Evolutionary conservation across 2,888 invertebrate species (phyloP).

Genomic region (Tillus elongatus): DNA sequence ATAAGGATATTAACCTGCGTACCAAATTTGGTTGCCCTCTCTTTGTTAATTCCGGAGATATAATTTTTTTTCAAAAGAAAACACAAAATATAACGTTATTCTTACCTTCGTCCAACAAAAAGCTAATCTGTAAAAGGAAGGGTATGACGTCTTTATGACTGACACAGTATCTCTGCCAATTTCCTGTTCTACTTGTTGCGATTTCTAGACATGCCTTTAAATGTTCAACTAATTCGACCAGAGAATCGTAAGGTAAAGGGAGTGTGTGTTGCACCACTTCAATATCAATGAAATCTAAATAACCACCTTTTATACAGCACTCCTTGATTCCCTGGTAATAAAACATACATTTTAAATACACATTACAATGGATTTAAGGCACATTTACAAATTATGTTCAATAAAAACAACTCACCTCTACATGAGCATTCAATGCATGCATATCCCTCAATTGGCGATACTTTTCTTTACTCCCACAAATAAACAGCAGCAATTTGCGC

Average conservation of each 20-base stretch:
- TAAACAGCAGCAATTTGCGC: slow-evolving; percentile 80
- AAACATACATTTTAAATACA: not conserved
- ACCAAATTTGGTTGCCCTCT: no score
- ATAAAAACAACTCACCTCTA: slow-evolving; percentile 54
- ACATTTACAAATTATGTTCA: no score
- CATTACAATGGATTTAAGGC: no score
- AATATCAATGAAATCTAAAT: slow-evolving; percentile 39
- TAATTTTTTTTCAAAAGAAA: no score
- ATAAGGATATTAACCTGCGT: no score
- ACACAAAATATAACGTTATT: no score
- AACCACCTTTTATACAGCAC: slow-evolving; percentile 49
- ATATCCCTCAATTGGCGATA: slow-evolving; percentile 90
- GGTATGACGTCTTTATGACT: slow-evolving; percentile 66
- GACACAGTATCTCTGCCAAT: slow-evolving; percentile 88
- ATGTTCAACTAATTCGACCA: slow-evolving; percentile 92
- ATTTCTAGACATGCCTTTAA: slow-evolving; percentile 90
- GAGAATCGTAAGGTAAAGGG: slow-evolving; percentile 72
- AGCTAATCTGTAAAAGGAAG: slow-evolving; percentile 75
- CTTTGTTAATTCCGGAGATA: no score
- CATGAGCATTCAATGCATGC: slow-evolving; percentile 83
- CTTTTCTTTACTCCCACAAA: slow-evolving; percentile 92
- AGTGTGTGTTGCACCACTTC: slow-evolving; percentile 37
- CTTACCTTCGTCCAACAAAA: slow-evolving; percentile 74
- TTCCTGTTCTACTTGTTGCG: slow-evolving; percentile 79
- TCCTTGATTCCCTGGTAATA: slow-evolving; percentile 43